Evolutionary conservation across 2,888 invertebrate species (phyloP).

Genomic region (Bellardia bayeri): DNA sequence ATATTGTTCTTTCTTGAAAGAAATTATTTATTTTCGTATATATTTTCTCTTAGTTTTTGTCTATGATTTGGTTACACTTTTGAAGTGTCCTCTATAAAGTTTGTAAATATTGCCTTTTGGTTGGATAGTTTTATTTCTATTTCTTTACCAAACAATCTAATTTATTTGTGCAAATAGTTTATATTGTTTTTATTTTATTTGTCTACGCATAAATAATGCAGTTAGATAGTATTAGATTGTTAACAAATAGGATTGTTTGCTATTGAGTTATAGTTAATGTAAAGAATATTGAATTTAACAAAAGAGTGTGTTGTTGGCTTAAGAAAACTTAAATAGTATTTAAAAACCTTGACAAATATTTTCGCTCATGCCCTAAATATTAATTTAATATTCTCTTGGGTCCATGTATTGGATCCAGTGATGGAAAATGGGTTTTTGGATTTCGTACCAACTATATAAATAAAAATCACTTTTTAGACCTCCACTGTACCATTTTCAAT

Average conservation of each 20-base stretch:
- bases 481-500: too few relatives aligned
- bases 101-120: conserved; percentile 59
- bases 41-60: conserved; percentile 7
- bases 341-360: too few relatives aligned
- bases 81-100: conserved; percentile 44
- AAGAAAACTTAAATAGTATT: not conserved
- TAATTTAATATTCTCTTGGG: too few relatives aligned
- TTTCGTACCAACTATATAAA: too few relatives aligned
- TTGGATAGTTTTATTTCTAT: conserved; percentile 40
- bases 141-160: conserved; percentile 41
- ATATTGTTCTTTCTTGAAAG: conserved; percentile 49
- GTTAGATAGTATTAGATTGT: not conserved
- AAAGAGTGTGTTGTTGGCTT: not conserved
- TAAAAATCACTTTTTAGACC: too few relatives aligned
- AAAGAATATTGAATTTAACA: conserved; percentile 7
- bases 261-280: conserved; percentile 38
- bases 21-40: conserved; percentile 37
- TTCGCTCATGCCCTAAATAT: too few relatives aligned
- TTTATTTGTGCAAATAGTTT: conserved; percentile 33
- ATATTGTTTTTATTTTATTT: conserved; percentile 44
- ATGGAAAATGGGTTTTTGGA: too few relatives aligned
- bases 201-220: conserved; percentile 8
- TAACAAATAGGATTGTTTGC: conserved; percentile 36
- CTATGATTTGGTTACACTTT: conserved; percentile 54
- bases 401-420: too few relatives aligned